These are phyloP conservation scores for Holacanthella duospinosa DNA, from an alignment of 2,888 invertebrate species.

Conservation along the genomic window DNA sequence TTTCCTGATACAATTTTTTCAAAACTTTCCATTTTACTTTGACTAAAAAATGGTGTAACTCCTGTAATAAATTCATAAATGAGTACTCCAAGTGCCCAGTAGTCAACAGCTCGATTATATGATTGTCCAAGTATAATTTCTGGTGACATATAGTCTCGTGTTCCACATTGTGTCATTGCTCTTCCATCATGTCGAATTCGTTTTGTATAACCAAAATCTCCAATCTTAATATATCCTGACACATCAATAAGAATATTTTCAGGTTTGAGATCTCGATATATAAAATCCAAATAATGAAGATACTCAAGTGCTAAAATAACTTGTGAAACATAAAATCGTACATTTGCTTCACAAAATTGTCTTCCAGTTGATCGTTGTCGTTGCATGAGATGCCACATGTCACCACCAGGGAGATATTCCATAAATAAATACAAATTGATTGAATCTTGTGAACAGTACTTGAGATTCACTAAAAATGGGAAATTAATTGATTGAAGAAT, in stretches of 20 bases:
- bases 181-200: neutral
- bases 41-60: neutral
- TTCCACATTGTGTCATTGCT: neutral
- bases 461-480: neutral
- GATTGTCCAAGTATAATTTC: neutral
- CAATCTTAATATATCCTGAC: neutral
- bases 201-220: neutral
- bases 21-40: neutral
- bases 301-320: neutral
- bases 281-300: neutral
- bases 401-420: neutral
- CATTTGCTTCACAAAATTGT: neutral
- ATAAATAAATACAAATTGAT: neutral
- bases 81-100: neutral
- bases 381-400: neutral
- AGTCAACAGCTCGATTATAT: neutral
- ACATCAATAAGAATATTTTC: neutral
- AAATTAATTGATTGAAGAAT: neutral
- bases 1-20: neutral
- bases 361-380: neutral
- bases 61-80: neutral
- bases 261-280: neutral
- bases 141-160: neutral
- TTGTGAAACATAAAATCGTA: neutral
- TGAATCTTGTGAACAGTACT: neutral